Base-by-base conservation (phyloP, 2,113 vertebrate species). In the Callopanchax toddi region DNA sequence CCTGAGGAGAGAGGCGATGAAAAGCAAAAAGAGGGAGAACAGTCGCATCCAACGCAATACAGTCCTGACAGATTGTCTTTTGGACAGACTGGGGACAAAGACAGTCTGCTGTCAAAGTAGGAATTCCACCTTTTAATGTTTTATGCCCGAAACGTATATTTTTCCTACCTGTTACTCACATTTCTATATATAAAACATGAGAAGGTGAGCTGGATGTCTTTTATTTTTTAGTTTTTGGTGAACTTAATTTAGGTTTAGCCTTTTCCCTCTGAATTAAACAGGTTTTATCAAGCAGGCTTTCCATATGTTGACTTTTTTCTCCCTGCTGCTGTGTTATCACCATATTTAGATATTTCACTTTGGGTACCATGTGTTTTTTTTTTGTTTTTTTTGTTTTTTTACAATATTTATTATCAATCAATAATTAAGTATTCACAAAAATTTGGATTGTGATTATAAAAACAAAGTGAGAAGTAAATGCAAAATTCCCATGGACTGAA, bases 1-100 rank as follows among this genome's bases (percentile, higher is more conserved):
- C 85, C 84, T 83, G 78, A 86, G 76, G 81, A 86, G 84, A 76
- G 74, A 84, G 52, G 59, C 36, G 58, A 70, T 54, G 69, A 40
- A 84, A 64, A 55, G 25, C 64, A 65, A 78, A 32, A 74, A 83
- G 71, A 74, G 60, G 67, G 61, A 82, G 78, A 79, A 76, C 79
- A 85, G 79, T 77, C 60, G 69, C 60, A 77, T 65, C 83, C 68
- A 63, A 49, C 61, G 74, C 68, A 73, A 49, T 68, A 69, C 71
- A 70, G 82, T 58, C 44, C 62, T 81, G 81, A 81, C 83, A 81
- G 81, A 82, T 82, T 78, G 71, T 83, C 80, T 78, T 78, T 78
- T 82, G 79, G 81, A 83, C 79, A 74, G 61, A 59, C 60, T 50
- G 36, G 71, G 67, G 70, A 85, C 68, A 81, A 64, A 80, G 71